Evolutionary conservation across 23 tunicate genomes (phyloP).

Genomic region (Styela clava): DNA sequence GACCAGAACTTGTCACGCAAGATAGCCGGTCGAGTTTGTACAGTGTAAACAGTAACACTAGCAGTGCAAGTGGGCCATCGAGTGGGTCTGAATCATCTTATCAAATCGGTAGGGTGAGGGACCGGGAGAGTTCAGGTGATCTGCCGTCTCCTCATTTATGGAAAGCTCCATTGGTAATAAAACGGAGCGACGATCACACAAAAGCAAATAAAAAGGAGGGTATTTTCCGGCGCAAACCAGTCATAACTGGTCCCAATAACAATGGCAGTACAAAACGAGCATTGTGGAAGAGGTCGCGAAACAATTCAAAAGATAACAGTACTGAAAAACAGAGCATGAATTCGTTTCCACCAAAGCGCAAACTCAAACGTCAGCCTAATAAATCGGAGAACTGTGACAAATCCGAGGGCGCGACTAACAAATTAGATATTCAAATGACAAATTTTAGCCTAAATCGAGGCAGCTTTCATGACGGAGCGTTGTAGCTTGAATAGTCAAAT

Average conservation of each 20-base stretch:
- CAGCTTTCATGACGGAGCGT: conserved; percentile 5
- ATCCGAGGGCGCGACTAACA: background rate
- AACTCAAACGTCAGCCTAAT: background rate
- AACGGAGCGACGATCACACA: conserved; percentile 9
- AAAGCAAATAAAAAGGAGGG: too few relatives aligned
- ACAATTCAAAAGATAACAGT: background rate
- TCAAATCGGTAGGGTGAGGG: background rate
- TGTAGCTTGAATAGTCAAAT: background rate
- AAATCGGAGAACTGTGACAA: background rate
- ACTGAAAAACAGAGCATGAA: background rate
- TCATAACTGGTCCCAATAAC: background rate
- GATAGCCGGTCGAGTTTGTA: conserved; percentile 11
- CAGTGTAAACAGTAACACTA: conserved; percentile 5
- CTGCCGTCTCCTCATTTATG: conserved; percentile 9
- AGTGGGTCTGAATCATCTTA: conserved; percentile 13
- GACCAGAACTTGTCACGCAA: background rate
- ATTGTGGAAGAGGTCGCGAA: conserved; percentile 1
- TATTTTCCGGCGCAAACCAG: background rate
- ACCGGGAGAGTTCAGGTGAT: background rate
- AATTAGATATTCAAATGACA: conserved; percentile 7
- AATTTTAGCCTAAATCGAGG: conserved; percentile 9
- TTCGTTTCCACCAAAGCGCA: background rate
- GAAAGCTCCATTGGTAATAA: conserved; percentile 24
- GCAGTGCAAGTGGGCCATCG: conserved; percentile 12
- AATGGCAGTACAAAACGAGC: conserved; percentile 4